A percentile compares a stretch with the other conserved stretches of the same genome.
phyloP scores from a whole-genome alignment of 2,888 invertebrate genomes.

The Athalia cordata region DNA sequence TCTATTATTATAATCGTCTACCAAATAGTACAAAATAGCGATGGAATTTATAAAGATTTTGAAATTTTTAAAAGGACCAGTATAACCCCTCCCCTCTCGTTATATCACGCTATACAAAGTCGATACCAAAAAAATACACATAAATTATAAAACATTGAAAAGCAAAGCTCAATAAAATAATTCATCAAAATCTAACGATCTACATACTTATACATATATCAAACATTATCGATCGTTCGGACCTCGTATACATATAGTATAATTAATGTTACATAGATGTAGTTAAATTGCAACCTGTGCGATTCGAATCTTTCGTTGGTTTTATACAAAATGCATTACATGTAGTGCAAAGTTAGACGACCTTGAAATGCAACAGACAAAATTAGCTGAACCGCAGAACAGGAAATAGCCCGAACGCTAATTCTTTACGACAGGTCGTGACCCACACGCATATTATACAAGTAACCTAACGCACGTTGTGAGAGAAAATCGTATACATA shows the following conservation, averaged over 20 bases:
- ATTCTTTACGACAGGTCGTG: slow-evolving; percentile 24
- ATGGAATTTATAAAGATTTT: slow-evolving; percentile 42
- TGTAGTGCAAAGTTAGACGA: neutral
- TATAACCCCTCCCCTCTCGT: too few species aligned
- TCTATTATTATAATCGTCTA: slow-evolving; percentile 56
- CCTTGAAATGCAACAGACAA: slow-evolving; percentile 24
- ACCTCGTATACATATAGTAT: too few species aligned
- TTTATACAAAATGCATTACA: neutral
- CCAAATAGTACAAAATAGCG: slow-evolving; percentile 51
- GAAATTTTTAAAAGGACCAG: slow-evolving; percentile 23
- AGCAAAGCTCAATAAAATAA: too few species aligned
- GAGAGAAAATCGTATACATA: slow-evolving; percentile 1
- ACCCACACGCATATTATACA: neutral
- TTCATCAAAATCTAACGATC: too few species aligned
- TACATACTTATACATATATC: too few species aligned
- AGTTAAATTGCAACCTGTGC: too few species aligned
- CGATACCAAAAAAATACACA: too few species aligned
- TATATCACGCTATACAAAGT: too few species aligned
- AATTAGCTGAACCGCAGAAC: neutral
- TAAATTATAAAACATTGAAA: too few species aligned
- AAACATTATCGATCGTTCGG: too few species aligned
- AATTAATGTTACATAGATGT: too few species aligned
- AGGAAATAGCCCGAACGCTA: neutral
- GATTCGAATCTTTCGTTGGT: too few species aligned
- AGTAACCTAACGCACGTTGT: neutral